A percentile compares a stretch with the other conserved stretches of the same genome.
Evolutionary conservation across 2,797 vertebrate species (phyloP).

Genomic region (Rhinichthys osculus): DNA sequence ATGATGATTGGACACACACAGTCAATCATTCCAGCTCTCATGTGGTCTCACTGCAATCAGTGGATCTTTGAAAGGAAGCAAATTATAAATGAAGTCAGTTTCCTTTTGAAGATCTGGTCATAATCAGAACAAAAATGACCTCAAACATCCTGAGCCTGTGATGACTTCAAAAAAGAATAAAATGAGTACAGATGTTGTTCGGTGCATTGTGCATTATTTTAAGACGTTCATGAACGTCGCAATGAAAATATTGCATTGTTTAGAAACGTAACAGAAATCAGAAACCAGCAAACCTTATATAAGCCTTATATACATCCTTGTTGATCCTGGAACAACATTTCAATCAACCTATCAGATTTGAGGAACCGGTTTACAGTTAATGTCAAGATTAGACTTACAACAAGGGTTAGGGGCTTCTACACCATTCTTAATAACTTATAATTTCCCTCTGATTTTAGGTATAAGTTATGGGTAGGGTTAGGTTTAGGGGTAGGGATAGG

Average conservation of each 20-base stretch:
- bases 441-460: background rate
- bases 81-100: constrained; percentile 12
- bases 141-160: background rate
- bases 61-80: constrained; percentile 9
- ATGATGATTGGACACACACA: constrained; percentile 25
- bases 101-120: constrained; percentile 19
- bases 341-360: background rate
- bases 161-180: background rate
- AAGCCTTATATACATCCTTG: too few relatives aligned
- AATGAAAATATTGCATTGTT: too few relatives aligned
- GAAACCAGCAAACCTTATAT: too few relatives aligned
- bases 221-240: too few relatives aligned
- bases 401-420: background rate
- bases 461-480: background rate
- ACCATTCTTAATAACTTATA: background rate
- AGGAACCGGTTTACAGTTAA: background rate
- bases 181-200: background rate
- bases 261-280: too few relatives aligned
- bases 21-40: constrained; percentile 13
- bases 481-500: background rate
- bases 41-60: constrained; percentile 31
- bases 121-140: constrained; percentile 27
- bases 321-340: background rate
- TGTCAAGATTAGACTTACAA: background rate
- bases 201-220: too few relatives aligned